These are phyloP conservation scores for Crioceris asparagi DNA, from an alignment of 2,888 invertebrate genomes.

Conservation along the genomic window DNA sequence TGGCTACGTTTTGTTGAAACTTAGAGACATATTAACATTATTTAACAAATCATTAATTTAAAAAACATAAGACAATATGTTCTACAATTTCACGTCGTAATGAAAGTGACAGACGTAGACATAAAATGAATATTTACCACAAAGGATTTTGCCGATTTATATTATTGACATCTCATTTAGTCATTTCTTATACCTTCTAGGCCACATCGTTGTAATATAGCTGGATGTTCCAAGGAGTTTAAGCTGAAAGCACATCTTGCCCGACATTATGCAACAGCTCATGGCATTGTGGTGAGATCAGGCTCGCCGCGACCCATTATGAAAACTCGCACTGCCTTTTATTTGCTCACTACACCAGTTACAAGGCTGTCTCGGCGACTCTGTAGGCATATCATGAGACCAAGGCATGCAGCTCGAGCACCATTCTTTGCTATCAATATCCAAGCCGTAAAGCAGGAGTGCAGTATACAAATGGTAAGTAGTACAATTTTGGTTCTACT, in stretches of 20 bases:
- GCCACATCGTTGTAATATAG: slow-evolving; percentile 80
- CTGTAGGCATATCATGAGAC: slow-evolving; percentile 71
- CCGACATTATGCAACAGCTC: slow-evolving; percentile 87
- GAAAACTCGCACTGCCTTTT: slow-evolving; percentile 96
- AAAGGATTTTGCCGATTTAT: too few relatives aligned
- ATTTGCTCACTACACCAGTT: slow-evolving; percentile 82
- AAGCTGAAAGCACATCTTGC: slow-evolving; percentile 90
- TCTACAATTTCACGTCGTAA: too few relatives aligned
- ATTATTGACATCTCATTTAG: too few relatives aligned
- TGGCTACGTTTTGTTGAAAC: too few relatives aligned
- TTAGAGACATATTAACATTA: too few relatives aligned
- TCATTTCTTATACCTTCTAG: slow-evolving; percentile 30
- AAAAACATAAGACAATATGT: too few relatives aligned
- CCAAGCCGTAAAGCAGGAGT: slow-evolving; percentile 71
- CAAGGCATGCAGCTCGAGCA: slow-evolving; percentile 79
- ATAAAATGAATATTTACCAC: too few relatives aligned
- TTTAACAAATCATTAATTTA: too few relatives aligned
- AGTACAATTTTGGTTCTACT: not conserved
- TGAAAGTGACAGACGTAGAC: too few relatives aligned
- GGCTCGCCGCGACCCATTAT: slow-evolving; percentile 84
- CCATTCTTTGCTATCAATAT: slow-evolving; percentile 72
- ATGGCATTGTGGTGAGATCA: slow-evolving; percentile 64
- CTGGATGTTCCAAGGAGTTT: slow-evolving; percentile 91
- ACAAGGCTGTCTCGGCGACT: slow-evolving; percentile 82
- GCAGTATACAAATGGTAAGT: slow-evolving; percentile 48